Evolutionary conservation across 2,888 invertebrate genomes (phyloP), one percentile per base, ranked within the genome.

Genomic region (Pseudolycoriella hygida): DNA sequence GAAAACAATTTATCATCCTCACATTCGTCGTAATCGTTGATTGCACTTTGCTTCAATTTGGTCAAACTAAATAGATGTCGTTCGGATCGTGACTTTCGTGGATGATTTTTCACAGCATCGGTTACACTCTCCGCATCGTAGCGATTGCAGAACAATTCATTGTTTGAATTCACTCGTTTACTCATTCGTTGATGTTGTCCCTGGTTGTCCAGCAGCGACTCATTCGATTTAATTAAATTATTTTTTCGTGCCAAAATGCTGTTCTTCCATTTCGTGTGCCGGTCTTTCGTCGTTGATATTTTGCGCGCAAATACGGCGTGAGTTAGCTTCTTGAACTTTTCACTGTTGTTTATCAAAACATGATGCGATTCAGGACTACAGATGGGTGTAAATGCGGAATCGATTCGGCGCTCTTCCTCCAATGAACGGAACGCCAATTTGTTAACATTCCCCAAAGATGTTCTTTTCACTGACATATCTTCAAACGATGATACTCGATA

Each of bases 401-500:
- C 65, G 32, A 65, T 65, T 46, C 65, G 62, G 2, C 61, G 59
- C 50, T 66, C 65, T 52, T 66, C 65, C 50, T 66, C 65, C 45
- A 66, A 52, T 6, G 65, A 66, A 17, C 64, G 60, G 40, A 64
- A 66, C 38, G 60, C 61, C 53, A 61, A 48, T 10, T 62, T 62
- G 48, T 61, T 64, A 17, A 60, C 62, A 46, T 63, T 60, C 50
- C 60, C 60, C 30, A 64, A 52, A 49, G 62, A 59, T 30, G 58
- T 57, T 15, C 55, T 54, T 19, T 42, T 54, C 10, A 61, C 58
- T 1, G 65, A 62, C 64, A 66, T 65, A 48, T 66, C 65, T 53
- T 66, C 65, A 48, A 62, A 65, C 30, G 64, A 64, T 53, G 64
- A 63, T 20, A 66, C 65, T 39, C 65, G 55, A 52, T 66, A 66